phyloP scores from a whole-genome alignment of 1,140 invertebrate genomes.

The Ylistrum balloti region DNA sequence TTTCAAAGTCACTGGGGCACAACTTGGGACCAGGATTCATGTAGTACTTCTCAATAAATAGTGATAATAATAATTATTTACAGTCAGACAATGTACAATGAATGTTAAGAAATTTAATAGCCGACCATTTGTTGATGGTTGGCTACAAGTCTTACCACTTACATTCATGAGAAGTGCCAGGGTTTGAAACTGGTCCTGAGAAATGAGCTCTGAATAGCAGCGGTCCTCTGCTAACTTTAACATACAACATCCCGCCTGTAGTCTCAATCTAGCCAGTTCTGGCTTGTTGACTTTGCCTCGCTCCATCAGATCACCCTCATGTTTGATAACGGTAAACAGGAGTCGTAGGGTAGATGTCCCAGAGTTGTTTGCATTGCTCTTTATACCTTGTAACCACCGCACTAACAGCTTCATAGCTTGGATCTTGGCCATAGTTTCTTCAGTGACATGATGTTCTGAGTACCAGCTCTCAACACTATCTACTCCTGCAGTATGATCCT shows the following conservation, averaged over 20 bases:
- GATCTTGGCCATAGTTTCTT: slow-evolving; percentile 95
- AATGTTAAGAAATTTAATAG: no score
- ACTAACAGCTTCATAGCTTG: slow-evolving; percentile 98
- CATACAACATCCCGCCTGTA: slow-evolving; percentile 96
- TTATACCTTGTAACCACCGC: slow-evolving; percentile 95
- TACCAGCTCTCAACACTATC: slow-evolving; percentile 89
- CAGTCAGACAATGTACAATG: no score
- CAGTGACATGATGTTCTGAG: slow-evolving; percentile 92
- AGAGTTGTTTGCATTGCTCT: slow-evolving; percentile 91
- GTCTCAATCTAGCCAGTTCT: slow-evolving; percentile 95
- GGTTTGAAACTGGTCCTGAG: slow-evolving; percentile 96
- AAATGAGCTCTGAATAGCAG: slow-evolving; percentile 96
- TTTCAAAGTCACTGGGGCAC: no score
- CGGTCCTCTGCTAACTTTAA: slow-evolving; percentile 98
- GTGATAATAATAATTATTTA: no score
- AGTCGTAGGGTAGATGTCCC: slow-evolving; percentile 97
- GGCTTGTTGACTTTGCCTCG: slow-evolving; percentile 87
- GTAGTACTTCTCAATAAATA: no score
- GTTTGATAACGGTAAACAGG: slow-evolving; percentile 93
- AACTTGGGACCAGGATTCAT: no score
- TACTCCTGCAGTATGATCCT: slow-evolving; percentile 85
- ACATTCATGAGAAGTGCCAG: slow-evolving; percentile 94
- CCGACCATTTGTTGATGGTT: no score
- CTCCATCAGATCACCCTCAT: slow-evolving; percentile 92
- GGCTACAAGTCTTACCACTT: no score